Evolutionary conservation across 2,888 invertebrate species (phyloP), one percentile per base, ranked within the genome.

Genomic region (Tachina grossa): DNA sequence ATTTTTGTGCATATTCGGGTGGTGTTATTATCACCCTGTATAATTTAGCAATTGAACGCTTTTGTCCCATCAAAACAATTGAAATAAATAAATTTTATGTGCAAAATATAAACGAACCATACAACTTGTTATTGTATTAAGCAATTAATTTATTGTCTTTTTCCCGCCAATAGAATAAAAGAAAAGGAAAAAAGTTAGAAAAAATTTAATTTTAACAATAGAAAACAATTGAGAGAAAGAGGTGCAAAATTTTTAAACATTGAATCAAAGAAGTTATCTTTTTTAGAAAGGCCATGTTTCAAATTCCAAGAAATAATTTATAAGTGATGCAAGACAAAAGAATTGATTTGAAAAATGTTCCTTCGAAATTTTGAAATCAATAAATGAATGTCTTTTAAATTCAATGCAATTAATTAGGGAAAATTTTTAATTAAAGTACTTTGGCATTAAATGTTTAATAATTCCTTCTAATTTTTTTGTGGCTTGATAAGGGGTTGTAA

Each of bases 41-140:
- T 61, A 83, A 77, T 77, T 72, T 77, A 83, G 77, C 83, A 83
- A 78, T 72, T 61, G 51, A 72, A 65, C 8, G 45, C 31, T 57
- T 51, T 66, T 72, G 31, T 45, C 31, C 53, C 45, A 78, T 59
- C 65, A 72, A 66, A 72, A 66, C 72, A 77, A 66, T 66, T 47
- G 72, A 59, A 72, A 72, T 66, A 61, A 69, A 45, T 43, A 47
- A 66, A 77, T 72, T 78, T 66, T 77, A 78, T 72, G 77, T 82
- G 79, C 82, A 65, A 85, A 83, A 72, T 85, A 75, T 77, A 79
- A 87, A 87, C 81, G 87, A 87, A 84, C 76, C 87, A 68, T 87
- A 79, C 72, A 87, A 85, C 85, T 85, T 75, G 84, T 71, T 78
- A 83, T 82, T 87, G 84, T 77, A 87, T 85, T 82, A 82, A 71